Evolutionary conservation across 2,797 vertebrate species (phyloP), one percentile per base, ranked within the genome.

Genomic region (Diglossa cyanea): DNA sequence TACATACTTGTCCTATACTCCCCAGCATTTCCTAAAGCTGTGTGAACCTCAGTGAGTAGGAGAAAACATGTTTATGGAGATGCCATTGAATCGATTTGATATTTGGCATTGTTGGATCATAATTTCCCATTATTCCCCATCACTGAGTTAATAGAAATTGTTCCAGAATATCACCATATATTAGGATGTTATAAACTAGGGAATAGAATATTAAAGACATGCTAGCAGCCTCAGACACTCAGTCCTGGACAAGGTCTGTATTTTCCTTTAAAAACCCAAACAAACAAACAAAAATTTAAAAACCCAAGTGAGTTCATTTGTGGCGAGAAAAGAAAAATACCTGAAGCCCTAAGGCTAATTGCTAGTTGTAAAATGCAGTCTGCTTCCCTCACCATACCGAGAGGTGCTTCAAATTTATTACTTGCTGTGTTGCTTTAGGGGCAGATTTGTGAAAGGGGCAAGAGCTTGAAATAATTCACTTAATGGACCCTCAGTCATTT

Each of bases 291-390:
- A 65, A 18, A 47, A 33, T 14, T 37, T 12, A 8, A 33, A 61
- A 44, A 11, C 42, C 15, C 17, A 74, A 16, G 8, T 20, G 35
- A 20, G 21, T 82, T 67, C 8, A 74, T 82, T 73, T 81, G 61
- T 40, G 47, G 23, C 61, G 28, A 76, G 48, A 81, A 83, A 93
- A 90, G 30, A 95, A 93, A 92, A 74, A 94, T 89, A 93, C 50
- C 47, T 94, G 50, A 86, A 96, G 58, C 11, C 73, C 48, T 60
- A 21, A 91, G 67, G 94, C 72, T 95, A 94, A 94, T 86, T 93
- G 48, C 51, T 92, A 33, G 35, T 83, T 94, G 26, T 93, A 90
- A 97, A 96, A 21, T 74, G 21, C 53, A 82, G 58, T 40, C 93
- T 90, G n/a, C 45, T 95, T 93, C 61, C 74, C 19, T 94, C 16